Evolutionary conservation across 1,140 invertebrate genomes (phyloP).

Genomic region (Trachymyrmex septentrionalis): DNA sequence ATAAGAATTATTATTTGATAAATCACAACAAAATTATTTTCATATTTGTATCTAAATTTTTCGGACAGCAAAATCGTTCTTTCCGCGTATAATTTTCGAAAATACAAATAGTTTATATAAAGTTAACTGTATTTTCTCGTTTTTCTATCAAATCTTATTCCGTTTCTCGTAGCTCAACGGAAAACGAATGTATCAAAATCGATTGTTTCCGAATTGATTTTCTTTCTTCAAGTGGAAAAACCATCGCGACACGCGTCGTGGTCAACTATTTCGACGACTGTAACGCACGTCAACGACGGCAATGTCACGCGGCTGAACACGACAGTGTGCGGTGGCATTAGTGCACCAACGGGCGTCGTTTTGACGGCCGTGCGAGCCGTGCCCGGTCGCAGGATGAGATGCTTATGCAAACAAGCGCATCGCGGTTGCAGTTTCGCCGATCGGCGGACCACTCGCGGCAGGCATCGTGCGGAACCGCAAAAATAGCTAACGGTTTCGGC

Average conservation of each 20-base stretch:
- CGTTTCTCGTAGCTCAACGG: background rate
- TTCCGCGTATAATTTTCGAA: too few relatives aligned
- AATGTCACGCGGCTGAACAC: slow-evolving; percentile 8
- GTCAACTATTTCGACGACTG: background rate
- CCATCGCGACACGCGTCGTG: background rate
- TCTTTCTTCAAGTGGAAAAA: background rate
- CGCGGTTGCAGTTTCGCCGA: slow-evolving; percentile 57
- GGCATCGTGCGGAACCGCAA: slow-evolving; percentile 56
- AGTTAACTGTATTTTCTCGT: background rate
- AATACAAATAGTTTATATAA: too few relatives aligned
- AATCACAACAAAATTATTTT: too few relatives aligned
- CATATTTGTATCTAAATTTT: too few relatives aligned
- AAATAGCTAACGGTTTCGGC: slow-evolving; percentile 60
- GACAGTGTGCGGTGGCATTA: slow-evolving; percentile 31
- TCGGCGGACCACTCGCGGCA: slow-evolving; percentile 40
- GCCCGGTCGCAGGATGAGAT: slow-evolving; percentile 1
- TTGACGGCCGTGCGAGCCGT: background rate
- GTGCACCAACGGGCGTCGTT: background rate
- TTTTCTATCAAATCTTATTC: background rate
- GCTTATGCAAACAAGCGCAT: slow-evolving; percentile 54
- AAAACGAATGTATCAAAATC: background rate
- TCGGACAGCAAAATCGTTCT: too few relatives aligned
- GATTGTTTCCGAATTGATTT: background rate
- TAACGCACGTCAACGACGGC: background rate
- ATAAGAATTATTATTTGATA: too few relatives aligned